Base-by-base conservation (phyloP, 1,140 invertebrate genomes). In the Camponotus vicinus region DNA sequence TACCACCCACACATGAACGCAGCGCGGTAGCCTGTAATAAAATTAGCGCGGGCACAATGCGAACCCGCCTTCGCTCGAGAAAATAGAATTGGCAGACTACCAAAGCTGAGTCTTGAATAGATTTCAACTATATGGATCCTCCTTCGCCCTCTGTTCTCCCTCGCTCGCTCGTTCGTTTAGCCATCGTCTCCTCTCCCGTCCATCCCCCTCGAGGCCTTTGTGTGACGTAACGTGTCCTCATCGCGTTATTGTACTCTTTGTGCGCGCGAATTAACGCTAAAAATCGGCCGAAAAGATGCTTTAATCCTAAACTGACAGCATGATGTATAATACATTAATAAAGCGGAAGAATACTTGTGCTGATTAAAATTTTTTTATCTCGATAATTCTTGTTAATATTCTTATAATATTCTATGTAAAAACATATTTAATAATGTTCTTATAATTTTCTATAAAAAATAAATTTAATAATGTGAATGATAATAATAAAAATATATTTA, bases 81-180 rank as follows among this genome's bases (percentile, higher is more conserved):
- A 94, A 95, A 94, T 95, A 95, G 94, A 94, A 88, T 93, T 95
- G 94, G 94, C 94, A 92, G 34, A 27, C 7, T 83, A 92, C 93
- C 94, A 94, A 93, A 93, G 77, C 87, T 77, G 76, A 90, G 92
- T 93, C 92, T 91, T 91, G 92, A 95, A 95, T 95, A 95, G 94
- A 94, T 91, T 93, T 89, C 67, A 92, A 93, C 91, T 94, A 94
- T 95, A 94, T 93, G 90, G 88, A 94, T 92, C 91, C 86, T 91
- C 85, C 45, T 69, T 88, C 61, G 64, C 55, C 69, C 80, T 86
- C 66, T 80, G 57, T 67, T 67, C 75, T 71, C 77, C n/a, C 61
- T 37, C 52, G 57, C 49, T 49, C 40, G 40, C 32, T 34, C 55
- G 49, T 63, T 85, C 49, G 40, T 69, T 57, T 71, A 63, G 37